Evolutionary conservation across 2,888 invertebrate species (phyloP), one percentile per base, ranked within the genome.

Genomic region (Campoletis raptor): DNA sequence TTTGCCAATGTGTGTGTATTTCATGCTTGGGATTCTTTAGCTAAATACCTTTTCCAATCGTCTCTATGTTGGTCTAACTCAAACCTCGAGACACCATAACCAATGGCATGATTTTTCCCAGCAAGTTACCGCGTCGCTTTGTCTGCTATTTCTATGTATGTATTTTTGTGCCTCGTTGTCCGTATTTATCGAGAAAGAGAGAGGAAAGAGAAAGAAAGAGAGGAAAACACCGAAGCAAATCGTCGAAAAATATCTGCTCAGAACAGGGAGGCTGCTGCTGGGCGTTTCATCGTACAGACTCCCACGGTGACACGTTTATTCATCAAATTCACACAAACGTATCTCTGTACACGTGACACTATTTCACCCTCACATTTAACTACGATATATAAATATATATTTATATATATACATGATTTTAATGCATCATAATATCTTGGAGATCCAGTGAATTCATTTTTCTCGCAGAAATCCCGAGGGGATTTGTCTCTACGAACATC

Each of bases 291-390:
- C 78, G 45, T 37, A 52, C 40, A 87, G 85, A 85, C 89, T 91
- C 90, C 90, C 90, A 91, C 88, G 89, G 85, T 85, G 86, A 88
- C 79, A 77, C 90, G 89, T 89, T 90, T 88, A 87, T 91, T 89
- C 89, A 90, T 89, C 88, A 85, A 85, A 88, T 84, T 81, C 85
- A 87, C 83, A 52, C 48, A 73, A 67, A 54, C 48, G 52, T 30
- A 37, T 70, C 30, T 70, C 30, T 54, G 37, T 54, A 54, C 72
- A 42, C 73, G 40, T 24, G 67, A 42, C 36, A 57, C 24, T 70
- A 24, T 69, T 73, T 74, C 74, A 45, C 40, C 83, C 76, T 77
- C 77, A 15, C n/a, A 21, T 54, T 67, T 70, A 2, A 21, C 21
- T 77, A 74, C 74, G 37, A 37, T 30, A 15, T 21, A 57, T 24